Evolutionary conservation across 2,888 invertebrate species (phyloP).

Genomic region (Piscicola geometra): DNA sequence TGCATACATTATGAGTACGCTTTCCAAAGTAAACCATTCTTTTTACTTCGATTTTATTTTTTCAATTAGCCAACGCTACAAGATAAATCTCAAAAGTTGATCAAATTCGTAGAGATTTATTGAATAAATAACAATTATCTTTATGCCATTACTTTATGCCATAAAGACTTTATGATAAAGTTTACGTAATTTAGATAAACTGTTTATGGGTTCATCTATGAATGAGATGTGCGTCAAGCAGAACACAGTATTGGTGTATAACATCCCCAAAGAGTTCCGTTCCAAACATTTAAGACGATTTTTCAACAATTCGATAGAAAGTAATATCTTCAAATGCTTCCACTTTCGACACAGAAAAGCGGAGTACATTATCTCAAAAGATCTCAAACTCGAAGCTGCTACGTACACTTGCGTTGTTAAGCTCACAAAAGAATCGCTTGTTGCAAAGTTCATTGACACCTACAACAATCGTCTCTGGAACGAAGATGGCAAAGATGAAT

Average conservation of each 20-base stretch:
- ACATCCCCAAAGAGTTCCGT: constrained; percentile 19
- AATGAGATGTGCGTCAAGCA: background rate
- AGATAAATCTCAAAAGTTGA: no score
- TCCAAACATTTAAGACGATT: constrained; percentile 26
- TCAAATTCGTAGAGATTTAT: no score
- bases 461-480: background rate
- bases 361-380: constrained; percentile 11
- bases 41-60: no score
- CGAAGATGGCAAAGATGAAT: background rate
- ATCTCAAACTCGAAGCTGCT: background rate
- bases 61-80: no score
- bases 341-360: constrained; percentile 19
- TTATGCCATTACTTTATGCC: no score
- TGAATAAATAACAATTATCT: no score
- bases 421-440: background rate
- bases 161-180: no score
- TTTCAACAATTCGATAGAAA: constrained; percentile 19
- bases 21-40: no score
- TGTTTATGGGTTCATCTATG: no score
- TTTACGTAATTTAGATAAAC: no score
- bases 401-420: constrained; percentile 22
- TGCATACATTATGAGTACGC: no score
- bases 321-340: constrained; percentile 25
- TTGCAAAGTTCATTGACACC: background rate
- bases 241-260: constrained; percentile 17